Conservation (phyloP, 2,888 invertebrate species). For the Brassicogethes aeneus region DNA sequence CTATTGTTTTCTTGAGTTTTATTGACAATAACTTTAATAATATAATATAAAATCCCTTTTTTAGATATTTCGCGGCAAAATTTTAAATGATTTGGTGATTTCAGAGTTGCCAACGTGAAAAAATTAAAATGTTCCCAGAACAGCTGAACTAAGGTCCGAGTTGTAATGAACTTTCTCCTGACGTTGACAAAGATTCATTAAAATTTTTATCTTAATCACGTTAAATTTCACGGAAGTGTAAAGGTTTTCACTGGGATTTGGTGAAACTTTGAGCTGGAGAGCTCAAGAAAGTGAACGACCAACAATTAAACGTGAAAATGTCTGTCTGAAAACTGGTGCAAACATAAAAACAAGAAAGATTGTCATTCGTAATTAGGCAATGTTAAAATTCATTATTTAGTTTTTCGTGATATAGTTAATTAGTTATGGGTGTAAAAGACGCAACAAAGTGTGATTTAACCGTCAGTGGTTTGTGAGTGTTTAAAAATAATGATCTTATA, state of each 20-base stretch:
- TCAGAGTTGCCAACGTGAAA: no score
- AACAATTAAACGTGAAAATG: constrained; percentile 14
- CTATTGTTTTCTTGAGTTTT: no score
- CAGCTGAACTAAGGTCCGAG: constrained; percentile 5
- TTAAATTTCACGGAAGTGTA: no score
- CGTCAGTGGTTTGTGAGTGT: constrained; percentile 12
- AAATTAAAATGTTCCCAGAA: constrained; percentile 1
- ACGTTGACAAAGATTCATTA: constrained; percentile 5
- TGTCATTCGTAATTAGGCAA: constrained; percentile 1
- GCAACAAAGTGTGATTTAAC: background rate
- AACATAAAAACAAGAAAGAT: constrained; percentile 16
- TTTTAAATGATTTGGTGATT: no score
- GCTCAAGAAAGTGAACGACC: no score
- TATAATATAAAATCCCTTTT: no score
- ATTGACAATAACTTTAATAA: no score
- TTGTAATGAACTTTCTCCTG: constrained; percentile 12
- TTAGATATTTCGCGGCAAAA: no score
- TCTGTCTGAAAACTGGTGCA: constrained; percentile 15
- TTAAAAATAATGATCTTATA: constrained; percentile 16
- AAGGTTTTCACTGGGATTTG: no score
- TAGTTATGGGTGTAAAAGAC: constrained; percentile 3
- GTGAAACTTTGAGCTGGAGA: no score
- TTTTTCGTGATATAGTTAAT: constrained; percentile 9
- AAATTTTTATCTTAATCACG: background rate
- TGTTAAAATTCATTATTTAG: background rate